Evolutionary conservation across 2,888 invertebrate species (phyloP).

Genomic region (Zhengitettix transpicula): DNA sequence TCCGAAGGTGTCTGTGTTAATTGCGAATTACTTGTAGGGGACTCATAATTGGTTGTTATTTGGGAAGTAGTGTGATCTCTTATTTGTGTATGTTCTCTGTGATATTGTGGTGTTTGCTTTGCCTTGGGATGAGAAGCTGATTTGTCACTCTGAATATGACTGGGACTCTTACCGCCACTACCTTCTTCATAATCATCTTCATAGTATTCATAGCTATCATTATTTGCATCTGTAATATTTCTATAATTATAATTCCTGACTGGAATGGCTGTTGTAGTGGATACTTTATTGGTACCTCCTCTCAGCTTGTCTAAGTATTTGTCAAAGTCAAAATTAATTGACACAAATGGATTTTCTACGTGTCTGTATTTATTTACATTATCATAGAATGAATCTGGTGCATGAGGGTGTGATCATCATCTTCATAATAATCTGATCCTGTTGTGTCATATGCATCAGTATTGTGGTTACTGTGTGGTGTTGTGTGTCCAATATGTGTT

Average conservation of each 20-base stretch:
- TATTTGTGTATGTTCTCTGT: no score
- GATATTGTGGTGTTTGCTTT: not conserved
- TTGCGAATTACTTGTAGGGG: no score
- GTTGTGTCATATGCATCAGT: constrained; percentile 1
- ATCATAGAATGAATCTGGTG: constrained; percentile 28
- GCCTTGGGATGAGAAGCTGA: not conserved
- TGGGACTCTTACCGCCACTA: not conserved
- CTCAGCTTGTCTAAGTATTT: constrained; percentile 39
- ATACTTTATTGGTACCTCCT: not conserved
- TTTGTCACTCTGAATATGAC: not conserved
- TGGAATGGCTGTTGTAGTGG: not conserved
- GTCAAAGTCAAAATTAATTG: constrained; percentile 44
- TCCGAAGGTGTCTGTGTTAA: no score
- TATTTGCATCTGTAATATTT: not conserved
- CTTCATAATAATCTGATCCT: constrained; percentile 20
- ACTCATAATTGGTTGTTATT: no score
- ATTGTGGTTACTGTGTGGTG: not conserved
- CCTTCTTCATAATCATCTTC: not conserved
- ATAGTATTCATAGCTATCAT: not conserved
- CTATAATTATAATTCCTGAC: no score
- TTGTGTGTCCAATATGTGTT: not conserved
- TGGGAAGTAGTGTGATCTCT: no score
- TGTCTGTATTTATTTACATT: constrained; percentile 33
- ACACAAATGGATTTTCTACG: constrained; percentile 41
- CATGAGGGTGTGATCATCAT: constrained; percentile 25